Percentiles rank a stretch among this genome's conserved stretches.
Evolutionary conservation across 2,888 invertebrate genomes (phyloP).

Genomic region (Andrena bucephala): DNA sequence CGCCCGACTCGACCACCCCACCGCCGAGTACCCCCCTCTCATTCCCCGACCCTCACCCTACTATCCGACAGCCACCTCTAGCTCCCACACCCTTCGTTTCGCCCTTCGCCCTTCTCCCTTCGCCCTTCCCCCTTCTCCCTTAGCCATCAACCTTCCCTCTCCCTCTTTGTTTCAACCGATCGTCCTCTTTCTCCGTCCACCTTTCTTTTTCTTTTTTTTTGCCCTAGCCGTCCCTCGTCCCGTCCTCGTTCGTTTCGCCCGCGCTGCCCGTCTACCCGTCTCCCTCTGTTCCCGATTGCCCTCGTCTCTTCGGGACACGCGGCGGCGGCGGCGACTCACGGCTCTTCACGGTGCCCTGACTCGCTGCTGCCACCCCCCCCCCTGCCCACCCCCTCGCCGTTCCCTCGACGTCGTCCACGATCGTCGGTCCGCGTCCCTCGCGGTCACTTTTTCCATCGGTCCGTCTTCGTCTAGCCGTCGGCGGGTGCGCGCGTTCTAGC

Average conservation of each 20-base stretch:
- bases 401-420: constrained; percentile 51
- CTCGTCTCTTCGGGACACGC: constrained; percentile 59
- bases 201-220: constrained; percentile 1
- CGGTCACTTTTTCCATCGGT: constrained; percentile 46
- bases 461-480: constrained; percentile 37
- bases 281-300: constrained; percentile 28
- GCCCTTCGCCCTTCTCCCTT: constrained; percentile 43
- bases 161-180: constrained; percentile 52
- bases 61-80: constrained; percentile 55
- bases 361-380: constrained; percentile 40
- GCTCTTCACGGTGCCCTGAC: constrained; percentile 49
- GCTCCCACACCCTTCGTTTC: constrained; percentile 53
- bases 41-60: constrained; percentile 42
- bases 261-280: constrained; percentile 18
- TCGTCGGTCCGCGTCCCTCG: constrained; percentile 31
- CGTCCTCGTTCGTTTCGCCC: constrained; percentile 3
- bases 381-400: constrained; percentile 3
- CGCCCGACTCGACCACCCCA: constrained; percentile 69
- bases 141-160: constrained; percentile 56
- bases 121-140: constrained; percentile 45
- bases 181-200: constrained; percentile 12
- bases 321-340: constrained; percentile 44
- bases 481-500: constrained; percentile 33
- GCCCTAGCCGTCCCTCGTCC: constrained; percentile 29
- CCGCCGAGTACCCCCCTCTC: constrained; percentile 63